Evolutionary conservation across 2,113 vertebrate genomes (phyloP).

Genomic region (Balaenoptera acutorostrata): DNA sequence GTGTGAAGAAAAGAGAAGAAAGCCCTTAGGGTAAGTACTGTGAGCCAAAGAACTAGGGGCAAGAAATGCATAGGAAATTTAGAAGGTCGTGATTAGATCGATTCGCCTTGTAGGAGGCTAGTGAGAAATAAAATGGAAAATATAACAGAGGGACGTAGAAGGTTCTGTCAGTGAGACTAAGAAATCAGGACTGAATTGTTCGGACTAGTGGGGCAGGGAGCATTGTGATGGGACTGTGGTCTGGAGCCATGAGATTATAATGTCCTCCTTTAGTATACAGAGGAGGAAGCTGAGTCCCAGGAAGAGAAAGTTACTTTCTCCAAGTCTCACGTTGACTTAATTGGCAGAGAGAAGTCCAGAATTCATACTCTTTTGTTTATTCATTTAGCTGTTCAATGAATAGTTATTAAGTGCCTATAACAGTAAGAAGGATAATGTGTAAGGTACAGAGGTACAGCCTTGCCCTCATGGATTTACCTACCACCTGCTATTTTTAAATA

Average conservation of each 20-base stretch:
- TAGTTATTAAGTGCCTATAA: not conserved
- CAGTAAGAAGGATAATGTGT: not conserved
- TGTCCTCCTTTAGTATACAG: not conserved
- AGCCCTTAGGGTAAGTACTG: not conserved
- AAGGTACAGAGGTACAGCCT: not conserved
- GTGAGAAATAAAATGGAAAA: not conserved
- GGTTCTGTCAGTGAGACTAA: not conserved
- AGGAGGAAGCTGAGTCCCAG: not conserved
- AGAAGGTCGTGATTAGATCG: not conserved
- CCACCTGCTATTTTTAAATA: not conserved
- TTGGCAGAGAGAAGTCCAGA: not conserved
- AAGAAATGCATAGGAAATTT: not conserved
- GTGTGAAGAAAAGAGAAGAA: not conserved
- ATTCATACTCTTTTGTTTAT: not conserved
- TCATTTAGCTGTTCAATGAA: not conserved
- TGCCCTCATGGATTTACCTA: not conserved
- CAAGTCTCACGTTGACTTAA: not conserved
- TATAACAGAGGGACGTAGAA: not conserved
- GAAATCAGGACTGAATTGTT: not conserved
- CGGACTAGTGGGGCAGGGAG: fast-evolving
- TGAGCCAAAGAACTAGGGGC: not conserved
- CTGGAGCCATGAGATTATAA: not conserved
- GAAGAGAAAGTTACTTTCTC: not conserved
- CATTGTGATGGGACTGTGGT: not conserved
- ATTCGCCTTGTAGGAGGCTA: not conserved